Conservation (phyloP, 1,140 invertebrate species). For the Pseudomyrmex gracilis region DNA sequence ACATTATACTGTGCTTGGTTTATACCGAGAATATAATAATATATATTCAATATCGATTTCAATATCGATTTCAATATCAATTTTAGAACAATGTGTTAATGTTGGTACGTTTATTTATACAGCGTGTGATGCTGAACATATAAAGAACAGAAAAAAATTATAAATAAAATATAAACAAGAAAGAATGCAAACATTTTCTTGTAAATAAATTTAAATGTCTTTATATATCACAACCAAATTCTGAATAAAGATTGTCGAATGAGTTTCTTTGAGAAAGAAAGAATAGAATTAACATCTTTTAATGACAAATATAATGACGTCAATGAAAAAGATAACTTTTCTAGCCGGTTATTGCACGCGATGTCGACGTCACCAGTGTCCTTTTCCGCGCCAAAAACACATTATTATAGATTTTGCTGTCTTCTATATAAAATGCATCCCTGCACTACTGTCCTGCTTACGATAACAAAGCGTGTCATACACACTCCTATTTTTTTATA, state of each 20-base stretch:
- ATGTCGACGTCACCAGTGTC: constrained; percentile 17
- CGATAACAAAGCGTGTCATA: neutral
- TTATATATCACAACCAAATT: neutral
- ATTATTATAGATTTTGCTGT: constrained; percentile 52
- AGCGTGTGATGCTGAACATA: too few relatives aligned
- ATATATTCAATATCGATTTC: too few relatives aligned
- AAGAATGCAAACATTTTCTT: neutral
- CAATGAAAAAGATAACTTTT: neutral
- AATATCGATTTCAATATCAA: too few relatives aligned
- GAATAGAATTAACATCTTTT: neutral
- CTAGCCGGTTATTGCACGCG: constrained; percentile 1
- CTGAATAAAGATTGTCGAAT: neutral
- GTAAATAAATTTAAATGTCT: neutral
- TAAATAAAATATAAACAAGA: too few relatives aligned
- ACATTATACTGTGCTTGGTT: too few relatives aligned
- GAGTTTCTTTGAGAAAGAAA: neutral
- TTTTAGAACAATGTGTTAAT: too few relatives aligned
- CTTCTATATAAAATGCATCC: constrained; percentile 6
- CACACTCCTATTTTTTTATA: neutral
- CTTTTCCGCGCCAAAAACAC: constrained; percentile 41
- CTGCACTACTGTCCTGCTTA: constrained; percentile 11
- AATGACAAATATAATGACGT: neutral
- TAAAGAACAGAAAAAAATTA: too few relatives aligned
- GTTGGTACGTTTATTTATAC: too few relatives aligned
- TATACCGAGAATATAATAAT: too few relatives aligned